These are phyloP conservation scores for Panthera tigris DNA, from an alignment of 2,113 vertebrate genomes.

Conservation along the genomic window DNA sequence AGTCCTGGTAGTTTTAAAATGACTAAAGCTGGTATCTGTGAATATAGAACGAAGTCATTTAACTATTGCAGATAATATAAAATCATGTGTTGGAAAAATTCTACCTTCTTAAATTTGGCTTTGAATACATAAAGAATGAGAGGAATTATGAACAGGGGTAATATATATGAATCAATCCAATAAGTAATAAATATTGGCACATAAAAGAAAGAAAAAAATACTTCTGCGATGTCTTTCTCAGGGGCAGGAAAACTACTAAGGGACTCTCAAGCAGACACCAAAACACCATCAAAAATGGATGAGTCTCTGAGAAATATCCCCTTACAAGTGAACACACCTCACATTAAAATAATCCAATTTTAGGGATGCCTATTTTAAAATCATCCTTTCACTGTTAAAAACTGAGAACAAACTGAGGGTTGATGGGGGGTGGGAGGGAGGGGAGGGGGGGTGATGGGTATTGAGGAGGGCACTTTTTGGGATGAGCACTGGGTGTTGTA, in stretches of 20 bases:
- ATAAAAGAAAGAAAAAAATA: not conserved
- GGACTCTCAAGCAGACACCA: not conserved
- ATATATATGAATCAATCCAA: not conserved
- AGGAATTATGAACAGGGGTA: not conserved
- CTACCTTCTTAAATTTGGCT: constrained; percentile 20
- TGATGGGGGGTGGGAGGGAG: no score
- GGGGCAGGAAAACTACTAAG: not conserved
- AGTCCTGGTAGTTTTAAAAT: not conserved
- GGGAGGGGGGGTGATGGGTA: no score
- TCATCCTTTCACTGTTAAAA: not conserved
- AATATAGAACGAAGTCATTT: not conserved
- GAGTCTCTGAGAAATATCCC: not conserved
- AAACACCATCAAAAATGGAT: not conserved
- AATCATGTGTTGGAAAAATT: not conserved
- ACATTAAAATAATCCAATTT: not conserved
- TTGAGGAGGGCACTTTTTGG: no score
- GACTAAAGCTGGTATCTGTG: not conserved
- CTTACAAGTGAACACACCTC: not conserved
- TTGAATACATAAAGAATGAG: not conserved
- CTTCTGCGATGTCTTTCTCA: not conserved
- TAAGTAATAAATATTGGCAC: not conserved
- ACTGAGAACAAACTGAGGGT: no score
- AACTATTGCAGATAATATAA: not conserved
- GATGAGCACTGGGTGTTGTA: no score
- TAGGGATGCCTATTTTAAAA: not conserved